Percentiles rank a stretch among this genome's conserved stretches.
Evolutionary conservation across 2,113 vertebrate species (phyloP).

Genomic region (Notiomystis cincta): DNA sequence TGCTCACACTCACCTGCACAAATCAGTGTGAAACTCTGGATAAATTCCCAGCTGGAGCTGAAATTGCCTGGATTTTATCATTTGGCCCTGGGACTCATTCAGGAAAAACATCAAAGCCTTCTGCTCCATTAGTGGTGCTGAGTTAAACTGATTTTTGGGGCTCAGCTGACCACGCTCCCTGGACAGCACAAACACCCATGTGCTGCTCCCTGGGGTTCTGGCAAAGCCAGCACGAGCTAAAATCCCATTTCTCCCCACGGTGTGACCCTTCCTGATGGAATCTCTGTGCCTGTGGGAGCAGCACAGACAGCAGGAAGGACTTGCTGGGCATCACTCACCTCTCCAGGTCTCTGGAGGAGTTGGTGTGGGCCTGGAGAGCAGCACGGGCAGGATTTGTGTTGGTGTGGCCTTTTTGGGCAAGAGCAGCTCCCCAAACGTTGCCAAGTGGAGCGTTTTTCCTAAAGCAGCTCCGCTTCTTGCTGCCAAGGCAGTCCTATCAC

Average conservation of each 20-base stretch:
- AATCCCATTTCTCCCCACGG: background rate
- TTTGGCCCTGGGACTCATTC: background rate
- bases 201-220: background rate
- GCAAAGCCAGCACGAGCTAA: background rate
- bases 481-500: background rate
- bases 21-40: background rate
- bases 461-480: background rate
- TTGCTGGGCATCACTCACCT: background rate
- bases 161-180: background rate
- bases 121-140: background rate
- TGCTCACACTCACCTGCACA: background rate
- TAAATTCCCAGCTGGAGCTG: background rate
- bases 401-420: background rate
- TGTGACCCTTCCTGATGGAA: background rate
- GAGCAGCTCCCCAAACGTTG: background rate
- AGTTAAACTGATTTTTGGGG: background rate
- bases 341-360: background rate
- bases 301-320: background rate
- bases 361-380: background rate
- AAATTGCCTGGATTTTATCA: background rate
- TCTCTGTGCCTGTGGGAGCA: accelerated
- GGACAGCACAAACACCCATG: background rate
- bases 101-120: background rate
- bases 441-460: background rate
- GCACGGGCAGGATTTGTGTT: background rate